Percentiles rank a stretch among this genome's conserved stretches.
phyloP scores from a whole-genome alignment of 2,797 vertebrate genomes.

The Lepilemur septentrionalis region DNA sequence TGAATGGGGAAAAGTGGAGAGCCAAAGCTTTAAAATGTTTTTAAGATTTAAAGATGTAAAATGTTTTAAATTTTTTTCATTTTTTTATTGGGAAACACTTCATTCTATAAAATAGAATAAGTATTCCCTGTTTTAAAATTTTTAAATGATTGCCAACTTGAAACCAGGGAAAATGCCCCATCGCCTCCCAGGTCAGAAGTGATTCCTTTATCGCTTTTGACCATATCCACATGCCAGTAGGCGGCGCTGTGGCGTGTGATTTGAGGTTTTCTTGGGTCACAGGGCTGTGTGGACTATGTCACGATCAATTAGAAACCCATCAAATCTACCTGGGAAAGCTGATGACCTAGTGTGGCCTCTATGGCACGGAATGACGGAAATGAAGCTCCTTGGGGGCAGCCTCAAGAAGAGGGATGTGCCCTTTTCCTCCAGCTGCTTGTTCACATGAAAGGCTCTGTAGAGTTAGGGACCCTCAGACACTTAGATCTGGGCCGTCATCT shows the following conservation, averaged over 20 bases:
- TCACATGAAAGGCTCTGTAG: not conserved
- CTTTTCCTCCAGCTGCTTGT: not conserved
- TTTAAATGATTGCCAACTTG: not conserved
- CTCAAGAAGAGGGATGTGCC: not conserved
- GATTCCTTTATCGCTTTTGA: not conserved
- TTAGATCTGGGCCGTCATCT: not conserved
- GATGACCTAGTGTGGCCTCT: not conserved
- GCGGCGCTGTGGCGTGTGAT: not conserved
- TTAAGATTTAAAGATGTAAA: not conserved
- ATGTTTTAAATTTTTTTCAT: not conserved
- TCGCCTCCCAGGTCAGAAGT: not conserved
- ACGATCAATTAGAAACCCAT: not conserved
- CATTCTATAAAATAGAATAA: too few relatives aligned
- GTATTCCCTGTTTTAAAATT: too few relatives aligned
- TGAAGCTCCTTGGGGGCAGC: not conserved
- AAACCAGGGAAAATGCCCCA: not conserved
- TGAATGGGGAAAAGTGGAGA: not conserved
- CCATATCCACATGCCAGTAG: not conserved
- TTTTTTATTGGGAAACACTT: too few relatives aligned
- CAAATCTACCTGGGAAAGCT: not conserved
- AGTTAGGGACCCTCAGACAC: not conserved
- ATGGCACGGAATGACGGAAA: not conserved
- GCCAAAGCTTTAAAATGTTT: not conserved
- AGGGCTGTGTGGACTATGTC: fast-evolving
- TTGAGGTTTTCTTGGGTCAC: too few relatives aligned